Conservation (phyloP, 2,888 invertebrate genomes). For the Orgyia antiqua region DNA sequence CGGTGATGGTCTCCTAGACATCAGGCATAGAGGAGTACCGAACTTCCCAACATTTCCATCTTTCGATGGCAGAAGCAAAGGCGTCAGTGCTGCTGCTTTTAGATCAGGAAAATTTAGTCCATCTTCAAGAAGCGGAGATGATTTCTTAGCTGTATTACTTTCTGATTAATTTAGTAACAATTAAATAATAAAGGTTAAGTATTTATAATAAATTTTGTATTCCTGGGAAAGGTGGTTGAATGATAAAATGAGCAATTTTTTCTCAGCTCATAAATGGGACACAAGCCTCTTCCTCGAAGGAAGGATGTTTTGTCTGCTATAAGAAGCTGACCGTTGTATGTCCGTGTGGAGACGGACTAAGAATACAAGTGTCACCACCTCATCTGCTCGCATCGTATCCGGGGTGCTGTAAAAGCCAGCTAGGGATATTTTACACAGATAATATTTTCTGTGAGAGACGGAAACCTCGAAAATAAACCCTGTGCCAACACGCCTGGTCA, state of each 20-base stretch:
- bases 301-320: background rate
- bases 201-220: no score
- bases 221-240: background rate
- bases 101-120: conserved; percentile 36
- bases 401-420: no score
- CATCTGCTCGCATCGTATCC: no score
- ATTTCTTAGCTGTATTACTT: conserved; percentile 55
- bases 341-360: no score
- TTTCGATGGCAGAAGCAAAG: conserved; percentile 45
- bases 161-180: conserved; percentile 36
- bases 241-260: no score
- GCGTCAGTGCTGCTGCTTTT: conserved; percentile 50
- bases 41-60: conserved; percentile 58
- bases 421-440: no score
- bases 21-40: conserved; percentile 58
- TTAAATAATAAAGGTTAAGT: background rate
- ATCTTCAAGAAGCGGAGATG: conserved; percentile 35
- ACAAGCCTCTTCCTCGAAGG: no score
- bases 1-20: conserved; percentile 55
- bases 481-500: no score
- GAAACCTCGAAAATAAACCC: no score
- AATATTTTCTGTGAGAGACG: no score
- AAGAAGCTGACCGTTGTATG: background rate
- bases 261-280: no score
- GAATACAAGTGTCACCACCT: no score